Conservation (phyloP, 2,113 vertebrate species). For the Orycteropus afer region DNA sequence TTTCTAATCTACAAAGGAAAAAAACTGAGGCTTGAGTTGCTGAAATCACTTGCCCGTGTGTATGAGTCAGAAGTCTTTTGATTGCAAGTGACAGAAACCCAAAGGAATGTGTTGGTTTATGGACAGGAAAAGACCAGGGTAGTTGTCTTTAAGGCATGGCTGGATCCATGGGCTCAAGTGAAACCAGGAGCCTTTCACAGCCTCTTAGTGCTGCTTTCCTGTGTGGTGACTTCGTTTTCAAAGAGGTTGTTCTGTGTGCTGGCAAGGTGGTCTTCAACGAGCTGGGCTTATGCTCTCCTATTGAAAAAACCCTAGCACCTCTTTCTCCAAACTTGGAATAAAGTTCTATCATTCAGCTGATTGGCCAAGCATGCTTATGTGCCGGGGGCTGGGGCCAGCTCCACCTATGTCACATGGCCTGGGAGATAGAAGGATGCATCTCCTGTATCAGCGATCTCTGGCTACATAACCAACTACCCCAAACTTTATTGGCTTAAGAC, state of each 20-base stretch:
- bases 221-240: background rate
- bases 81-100: background rate
- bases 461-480: background rate
- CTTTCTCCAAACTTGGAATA: background rate
- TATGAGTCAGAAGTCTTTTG: background rate
- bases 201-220: background rate
- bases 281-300: background rate
- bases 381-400: background rate
- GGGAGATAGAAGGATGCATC: background rate
- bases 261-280: background rate
- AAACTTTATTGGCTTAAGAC: background rate
- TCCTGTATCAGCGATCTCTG: accelerated
- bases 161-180: background rate
- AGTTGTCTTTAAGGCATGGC: background rate
- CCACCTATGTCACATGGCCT: too few species aligned
- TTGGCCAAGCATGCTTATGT: background rate
- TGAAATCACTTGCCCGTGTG: background rate
- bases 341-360: background rate
- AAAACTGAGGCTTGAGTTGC: background rate
- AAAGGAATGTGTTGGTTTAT: background rate
- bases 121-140: background rate
- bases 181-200: background rate
- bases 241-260: background rate
- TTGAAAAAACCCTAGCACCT: background rate
- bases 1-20: background rate